Evolutionary conservation across 2,888 invertebrate genomes (phyloP).

Genomic region (Conistra vaccinii): DNA sequence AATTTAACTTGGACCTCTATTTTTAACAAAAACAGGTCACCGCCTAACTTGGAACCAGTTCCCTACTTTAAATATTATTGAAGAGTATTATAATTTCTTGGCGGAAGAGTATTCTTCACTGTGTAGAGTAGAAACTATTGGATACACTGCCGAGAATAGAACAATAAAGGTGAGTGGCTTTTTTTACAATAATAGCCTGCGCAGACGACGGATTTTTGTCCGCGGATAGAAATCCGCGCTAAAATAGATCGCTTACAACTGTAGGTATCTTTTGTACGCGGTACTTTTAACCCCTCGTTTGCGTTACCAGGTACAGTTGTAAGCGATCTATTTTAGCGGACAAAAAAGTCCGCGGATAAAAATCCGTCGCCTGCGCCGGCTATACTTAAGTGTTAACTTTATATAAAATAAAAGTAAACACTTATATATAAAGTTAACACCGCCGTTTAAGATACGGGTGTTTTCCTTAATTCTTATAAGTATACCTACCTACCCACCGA

Average conservation of each 20-base stretch:
- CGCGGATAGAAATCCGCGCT: too few relatives aligned
- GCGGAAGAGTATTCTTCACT: conserved; percentile 71
- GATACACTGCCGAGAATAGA: conserved; percentile 71
- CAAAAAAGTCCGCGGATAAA: too few relatives aligned
- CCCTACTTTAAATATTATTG: conserved; percentile 70
- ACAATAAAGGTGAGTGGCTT: conserved; percentile 68
- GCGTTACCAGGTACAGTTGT: too few relatives aligned
- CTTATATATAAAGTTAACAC: too few relatives aligned
- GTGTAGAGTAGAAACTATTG: conserved; percentile 69
- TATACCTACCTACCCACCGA: neutral
- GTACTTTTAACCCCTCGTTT: too few relatives aligned
- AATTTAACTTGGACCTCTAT: neutral
- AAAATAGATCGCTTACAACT: too few relatives aligned
- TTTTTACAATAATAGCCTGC: neutral
- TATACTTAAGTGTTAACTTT: too few relatives aligned
- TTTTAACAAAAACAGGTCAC: conserved; percentile 67
- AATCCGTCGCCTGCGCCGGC: too few relatives aligned
- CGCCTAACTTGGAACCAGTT: conserved; percentile 71
- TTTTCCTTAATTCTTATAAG: neutral
- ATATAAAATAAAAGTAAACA: neutral
- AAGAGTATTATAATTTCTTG: conserved; percentile 71
- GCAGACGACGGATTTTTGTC: too few relatives aligned
- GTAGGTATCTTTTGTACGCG: too few relatives aligned
- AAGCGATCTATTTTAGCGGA: too few relatives aligned
- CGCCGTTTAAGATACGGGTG: neutral